Evolutionary conservation across 2,888 invertebrate species (phyloP).

Genomic region (Ctenicera cuprea): DNA sequence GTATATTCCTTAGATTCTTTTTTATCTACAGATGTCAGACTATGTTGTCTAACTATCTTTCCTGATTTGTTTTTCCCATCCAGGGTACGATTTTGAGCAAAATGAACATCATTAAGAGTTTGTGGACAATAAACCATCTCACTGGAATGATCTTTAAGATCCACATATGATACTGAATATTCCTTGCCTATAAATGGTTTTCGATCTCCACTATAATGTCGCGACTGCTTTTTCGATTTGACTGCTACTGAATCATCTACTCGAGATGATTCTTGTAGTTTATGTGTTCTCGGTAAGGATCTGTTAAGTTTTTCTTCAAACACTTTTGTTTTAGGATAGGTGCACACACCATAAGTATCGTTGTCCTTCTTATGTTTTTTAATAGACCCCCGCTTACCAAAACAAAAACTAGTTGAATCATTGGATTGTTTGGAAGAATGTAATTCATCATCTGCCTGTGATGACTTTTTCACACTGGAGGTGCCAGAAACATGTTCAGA

Average conservation of each 20-base stretch:
- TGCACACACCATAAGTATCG: slow-evolving; percentile 62
- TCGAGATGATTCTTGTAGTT: slow-evolving; percentile 19
- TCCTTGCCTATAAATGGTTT: slow-evolving; percentile 49
- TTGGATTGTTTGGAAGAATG: slow-evolving; percentile 20
- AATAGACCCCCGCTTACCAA: slow-evolving; percentile 69
- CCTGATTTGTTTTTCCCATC: slow-evolving; percentile 61
- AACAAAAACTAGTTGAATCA: slow-evolving; percentile 66
- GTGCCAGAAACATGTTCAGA: slow-evolving; percentile 30
- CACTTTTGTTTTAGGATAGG: slow-evolving; percentile 66
- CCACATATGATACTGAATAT: slow-evolving; percentile 56
- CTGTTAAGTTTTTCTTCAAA: slow-evolving; percentile 65
- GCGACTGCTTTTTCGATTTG: slow-evolving; percentile 45
- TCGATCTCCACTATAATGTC: slow-evolving; percentile 14
- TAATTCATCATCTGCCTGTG: slow-evolving; percentile 9
- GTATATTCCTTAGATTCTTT: slow-evolving; percentile 59
- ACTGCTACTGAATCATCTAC: slow-evolving; percentile 16
- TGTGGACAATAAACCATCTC: slow-evolving; percentile 71
- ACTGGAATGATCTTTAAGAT: slow-evolving; percentile 64
- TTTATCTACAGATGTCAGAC: slow-evolving; percentile 66
- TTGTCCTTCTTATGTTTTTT: slow-evolving; percentile 64
- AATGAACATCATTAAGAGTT: slow-evolving; percentile 68
- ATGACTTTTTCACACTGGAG: neutral
- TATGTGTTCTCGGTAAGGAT: slow-evolving; percentile 66
- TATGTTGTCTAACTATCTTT: slow-evolving; percentile 67
- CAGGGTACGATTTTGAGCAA: slow-evolving; percentile 68